Conservation (phyloP, 2,888 invertebrate genomes). For the Polyploca ridens region DNA sequence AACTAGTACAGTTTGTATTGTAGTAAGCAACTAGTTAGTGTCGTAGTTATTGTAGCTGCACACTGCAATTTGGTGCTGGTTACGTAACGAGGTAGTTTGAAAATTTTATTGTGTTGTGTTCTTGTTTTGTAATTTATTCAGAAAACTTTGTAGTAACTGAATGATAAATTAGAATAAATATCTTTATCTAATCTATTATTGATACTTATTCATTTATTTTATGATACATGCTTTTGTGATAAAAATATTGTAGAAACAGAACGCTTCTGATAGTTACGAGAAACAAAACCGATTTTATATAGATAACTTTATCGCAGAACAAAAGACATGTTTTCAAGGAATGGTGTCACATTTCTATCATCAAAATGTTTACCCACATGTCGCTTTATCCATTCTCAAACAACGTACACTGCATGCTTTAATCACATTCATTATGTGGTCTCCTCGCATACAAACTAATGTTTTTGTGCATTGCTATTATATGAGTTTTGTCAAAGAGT, state of each 20-base stretch:
- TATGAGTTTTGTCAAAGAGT: neutral
- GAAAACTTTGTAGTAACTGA: no score
- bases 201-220: no score
- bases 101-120: neutral
- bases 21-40: constrained; percentile 8
- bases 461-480: neutral
- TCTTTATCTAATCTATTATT: no score
- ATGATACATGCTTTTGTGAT: no score
- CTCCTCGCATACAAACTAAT: neutral
- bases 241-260: no score
- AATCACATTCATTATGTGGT: constrained; percentile 9
- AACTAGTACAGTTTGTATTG: constrained; percentile 10
- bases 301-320: neutral
- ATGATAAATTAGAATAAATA: no score
- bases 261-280: neutral
- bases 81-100: neutral
- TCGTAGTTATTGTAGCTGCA: neutral
- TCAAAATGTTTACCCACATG: neutral
- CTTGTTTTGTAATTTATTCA: neutral
- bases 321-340: neutral
- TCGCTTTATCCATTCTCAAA: neutral
- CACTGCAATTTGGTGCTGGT: constrained; percentile 3
- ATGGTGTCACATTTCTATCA: neutral
- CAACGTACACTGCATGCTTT: neutral
- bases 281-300: neutral